phyloP scores from a whole-genome alignment of 2,888 invertebrate species.

The Hirtodrosophila trivittata region DNA sequence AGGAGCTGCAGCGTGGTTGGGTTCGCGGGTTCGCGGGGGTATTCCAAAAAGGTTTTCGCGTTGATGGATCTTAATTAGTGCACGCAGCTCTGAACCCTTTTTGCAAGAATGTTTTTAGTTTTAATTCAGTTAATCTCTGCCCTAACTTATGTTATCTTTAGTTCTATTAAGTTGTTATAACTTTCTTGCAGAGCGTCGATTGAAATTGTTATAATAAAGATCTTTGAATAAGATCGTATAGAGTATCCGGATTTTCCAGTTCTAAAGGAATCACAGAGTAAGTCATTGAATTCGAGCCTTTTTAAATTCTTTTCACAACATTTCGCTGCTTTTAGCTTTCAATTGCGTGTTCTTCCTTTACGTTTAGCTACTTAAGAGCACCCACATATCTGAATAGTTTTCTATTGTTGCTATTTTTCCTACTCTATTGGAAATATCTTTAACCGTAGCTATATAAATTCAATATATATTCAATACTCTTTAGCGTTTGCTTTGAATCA shows the following conservation, averaged over 20 bases:
- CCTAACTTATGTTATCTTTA: too few relatives aligned
- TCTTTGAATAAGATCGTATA: too few relatives aligned
- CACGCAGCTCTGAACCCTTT: conserved; percentile 39
- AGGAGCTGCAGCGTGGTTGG: too few relatives aligned
- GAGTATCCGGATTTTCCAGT: too few relatives aligned
- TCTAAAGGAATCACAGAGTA: too few relatives aligned
- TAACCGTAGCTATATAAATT: neutral
- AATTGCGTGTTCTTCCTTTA: neutral
- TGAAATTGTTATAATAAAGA: too few relatives aligned
- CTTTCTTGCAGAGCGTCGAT: too few relatives aligned
- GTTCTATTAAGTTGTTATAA: conserved; percentile 7
- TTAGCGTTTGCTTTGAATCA: conserved; percentile 34
- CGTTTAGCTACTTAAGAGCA: neutral
- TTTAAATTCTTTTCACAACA: too few relatives aligned
- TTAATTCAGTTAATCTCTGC: neutral
- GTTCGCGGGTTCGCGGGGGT: neutral
- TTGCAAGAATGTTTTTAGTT: conserved; percentile 16
- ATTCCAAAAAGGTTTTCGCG: conserved; percentile 25
- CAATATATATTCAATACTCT: conserved; percentile 25
- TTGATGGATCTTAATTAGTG: conserved; percentile 55
- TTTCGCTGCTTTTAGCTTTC: too few relatives aligned
- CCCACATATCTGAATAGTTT: conserved; percentile 2
- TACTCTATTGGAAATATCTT: too few relatives aligned
- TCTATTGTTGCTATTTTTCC: neutral
- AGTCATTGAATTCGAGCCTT: too few relatives aligned